Evolutionary conservation across 2,797 vertebrate species (phyloP).

Genomic region (Pterois miles): DNA sequence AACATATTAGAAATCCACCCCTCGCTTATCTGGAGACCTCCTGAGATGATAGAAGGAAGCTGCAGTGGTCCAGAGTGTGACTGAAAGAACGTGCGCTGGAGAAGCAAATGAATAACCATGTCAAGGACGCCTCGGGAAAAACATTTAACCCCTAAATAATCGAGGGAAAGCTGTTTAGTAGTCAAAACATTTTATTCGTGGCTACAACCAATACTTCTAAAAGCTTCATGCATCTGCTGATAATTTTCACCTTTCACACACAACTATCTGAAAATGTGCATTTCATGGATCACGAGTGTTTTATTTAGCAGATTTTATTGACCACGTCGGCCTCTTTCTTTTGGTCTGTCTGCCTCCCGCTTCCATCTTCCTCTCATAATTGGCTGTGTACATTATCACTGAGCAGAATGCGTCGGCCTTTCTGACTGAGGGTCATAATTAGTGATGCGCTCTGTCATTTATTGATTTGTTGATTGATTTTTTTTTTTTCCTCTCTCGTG

Average conservation of each 20-base stretch:
- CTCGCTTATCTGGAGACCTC: slow-evolving; percentile 25
- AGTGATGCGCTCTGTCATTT: slow-evolving; percentile 42
- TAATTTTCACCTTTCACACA: neutral
- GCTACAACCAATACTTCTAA: neutral
- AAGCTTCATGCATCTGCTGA: neutral
- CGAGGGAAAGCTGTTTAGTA: neutral
- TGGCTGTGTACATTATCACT: slow-evolving; percentile 13
- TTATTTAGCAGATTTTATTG: slow-evolving; percentile 17
- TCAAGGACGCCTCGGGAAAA: neutral
- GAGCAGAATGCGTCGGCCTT: slow-evolving; percentile 1
- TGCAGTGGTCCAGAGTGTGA: neutral
- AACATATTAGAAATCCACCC: slow-evolving; percentile 16
- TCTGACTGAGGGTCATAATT: slow-evolving; percentile 47
- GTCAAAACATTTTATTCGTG: neutral
- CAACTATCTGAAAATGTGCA: neutral
- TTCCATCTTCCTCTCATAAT: slow-evolving; percentile 27
- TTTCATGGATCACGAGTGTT: slow-evolving; percentile 4
- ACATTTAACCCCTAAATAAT: neutral
- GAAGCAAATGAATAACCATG: slow-evolving; percentile 18
- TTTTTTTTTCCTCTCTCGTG: neutral
- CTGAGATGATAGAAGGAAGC: neutral
- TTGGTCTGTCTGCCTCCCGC: neutral
- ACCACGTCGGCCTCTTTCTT: neutral
- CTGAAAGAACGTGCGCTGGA: neutral
- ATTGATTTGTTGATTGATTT: slow-evolving; percentile 63